Conservation (phyloP, 1,140 invertebrate genomes). For the Aphelenchoides avenae region DNA sequence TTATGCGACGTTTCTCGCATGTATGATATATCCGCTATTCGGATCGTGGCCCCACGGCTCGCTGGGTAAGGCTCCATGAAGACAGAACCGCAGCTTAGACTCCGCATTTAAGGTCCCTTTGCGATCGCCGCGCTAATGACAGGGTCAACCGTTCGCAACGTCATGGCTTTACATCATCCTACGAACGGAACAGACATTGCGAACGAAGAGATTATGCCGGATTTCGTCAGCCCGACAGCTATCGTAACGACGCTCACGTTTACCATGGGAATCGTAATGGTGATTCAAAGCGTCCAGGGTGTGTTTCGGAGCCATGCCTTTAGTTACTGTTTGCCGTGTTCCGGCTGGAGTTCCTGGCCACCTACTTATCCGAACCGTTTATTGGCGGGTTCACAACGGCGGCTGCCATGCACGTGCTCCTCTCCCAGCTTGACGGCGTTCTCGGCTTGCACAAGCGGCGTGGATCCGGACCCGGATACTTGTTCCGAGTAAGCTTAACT, state of each 20-base stretch:
- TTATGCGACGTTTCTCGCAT: slow-evolving; percentile 7
- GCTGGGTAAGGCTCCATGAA: neutral
- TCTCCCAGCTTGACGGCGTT: slow-evolving; percentile 45
- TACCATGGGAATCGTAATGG: slow-evolving; percentile 25
- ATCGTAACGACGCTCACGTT: slow-evolving; percentile 29
- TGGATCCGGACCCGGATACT: slow-evolving; percentile 14
- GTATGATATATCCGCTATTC: slow-evolving; percentile 17
- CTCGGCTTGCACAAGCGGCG: slow-evolving; percentile 32
- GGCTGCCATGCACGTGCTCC: slow-evolving; percentile 45
- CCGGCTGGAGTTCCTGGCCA: slow-evolving; percentile 46
- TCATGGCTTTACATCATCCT: slow-evolving; percentile 1
- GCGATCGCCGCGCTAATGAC: slow-evolving; percentile 17
- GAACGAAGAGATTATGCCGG: no score
- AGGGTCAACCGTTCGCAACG: slow-evolving; percentile 9
- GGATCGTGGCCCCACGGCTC: slow-evolving; percentile 17
- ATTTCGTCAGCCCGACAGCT: slow-evolving; percentile 17
- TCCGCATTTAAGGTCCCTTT: slow-evolving; percentile 12
- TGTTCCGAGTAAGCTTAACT: slow-evolving; percentile 16
- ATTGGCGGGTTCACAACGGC: slow-evolving; percentile 50
- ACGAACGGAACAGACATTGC: slow-evolving; percentile 10
- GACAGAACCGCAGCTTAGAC: slow-evolving; percentile 3
- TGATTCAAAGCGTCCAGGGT: neutral
- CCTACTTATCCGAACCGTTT: slow-evolving; percentile 48
- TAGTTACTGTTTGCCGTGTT: slow-evolving; percentile 48
- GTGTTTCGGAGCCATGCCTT: slow-evolving; percentile 13